A percentile compares a stretch with the other conserved stretches of the same genome.
These are phyloP conservation scores for Phragmatobia fuliginosa DNA, from an alignment of 2,888 invertebrate species.

Conservation along the genomic window DNA sequence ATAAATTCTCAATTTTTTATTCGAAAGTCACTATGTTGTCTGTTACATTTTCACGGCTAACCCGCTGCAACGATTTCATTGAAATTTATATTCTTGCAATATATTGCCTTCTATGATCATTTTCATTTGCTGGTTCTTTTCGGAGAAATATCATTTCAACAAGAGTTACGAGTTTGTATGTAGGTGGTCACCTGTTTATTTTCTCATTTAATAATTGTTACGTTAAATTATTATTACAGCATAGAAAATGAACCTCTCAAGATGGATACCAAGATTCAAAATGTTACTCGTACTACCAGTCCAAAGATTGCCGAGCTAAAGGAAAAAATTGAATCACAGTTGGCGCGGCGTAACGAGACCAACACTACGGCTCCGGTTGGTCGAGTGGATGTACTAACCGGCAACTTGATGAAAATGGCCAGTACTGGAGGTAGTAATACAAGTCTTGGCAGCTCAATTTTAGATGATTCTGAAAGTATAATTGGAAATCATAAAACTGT, in stretches of 20 bases:
- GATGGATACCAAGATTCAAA: slow-evolving; percentile 70
- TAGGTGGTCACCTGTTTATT: no score
- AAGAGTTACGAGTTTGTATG: no score
- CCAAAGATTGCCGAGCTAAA: slow-evolving; percentile 86
- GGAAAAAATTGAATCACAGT: slow-evolving; percentile 85
- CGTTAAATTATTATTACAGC: slow-evolving; percentile 60
- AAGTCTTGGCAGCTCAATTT: slow-evolving; percentile 80
- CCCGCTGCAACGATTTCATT: no score
- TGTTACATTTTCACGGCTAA: no score
- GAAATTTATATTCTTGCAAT: neutral
- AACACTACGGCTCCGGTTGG: slow-evolving; percentile 69
- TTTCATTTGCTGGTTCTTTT: no score
- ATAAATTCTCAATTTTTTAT: no score
- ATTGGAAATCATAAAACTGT: slow-evolving; percentile 62
- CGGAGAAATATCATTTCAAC: no score
- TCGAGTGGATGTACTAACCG: slow-evolving; percentile 72
- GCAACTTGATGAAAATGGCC: slow-evolving; percentile 59
- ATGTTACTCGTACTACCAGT: slow-evolving; percentile 82
- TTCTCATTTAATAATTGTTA: no score
- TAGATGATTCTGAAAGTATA: slow-evolving; percentile 74
- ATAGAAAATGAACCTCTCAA: slow-evolving; percentile 78
- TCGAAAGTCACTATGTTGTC: no score
- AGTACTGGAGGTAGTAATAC: slow-evolving; percentile 81
- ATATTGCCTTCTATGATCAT: no score
- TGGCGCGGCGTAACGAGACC: slow-evolving; percentile 75